Base-by-base conservation (phyloP, 2,113 vertebrate species). In the Pelecanoides urinatrix region DNA sequence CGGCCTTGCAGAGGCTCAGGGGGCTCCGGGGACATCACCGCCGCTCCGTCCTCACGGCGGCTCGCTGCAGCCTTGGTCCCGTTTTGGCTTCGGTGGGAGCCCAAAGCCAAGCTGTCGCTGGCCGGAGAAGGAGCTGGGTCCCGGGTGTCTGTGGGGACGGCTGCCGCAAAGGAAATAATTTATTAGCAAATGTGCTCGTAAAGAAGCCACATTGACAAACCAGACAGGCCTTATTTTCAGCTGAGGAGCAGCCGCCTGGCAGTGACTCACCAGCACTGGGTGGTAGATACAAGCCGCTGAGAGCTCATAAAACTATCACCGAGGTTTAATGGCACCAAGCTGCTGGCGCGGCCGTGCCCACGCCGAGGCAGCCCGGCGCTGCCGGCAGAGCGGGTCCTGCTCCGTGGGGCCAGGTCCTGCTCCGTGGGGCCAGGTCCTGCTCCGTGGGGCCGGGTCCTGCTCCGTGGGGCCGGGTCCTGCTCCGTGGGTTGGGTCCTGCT, bases 41-140 rank as follows among this genome's bases (percentile, higher is more conserved):
- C 17, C 8, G 50, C 65, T 11, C 49, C 11, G 2, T 10, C 32
- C 3, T 5, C 7, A 1, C 2, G 2, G 11, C 6, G 0, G 4
- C 7, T 27, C 42, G 0, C 34, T 9, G 22, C 45, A 9, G 42
- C 23, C 58, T 8, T 5, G 56, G 36, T 18, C 49, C 34, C 20
- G 1, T 8, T 10, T 17, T 13, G 44, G 1, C n/a, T 47, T 13
- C 0, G 13, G 19, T 38, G 40, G 66, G 36, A 89, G 40, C 65
- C 42, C 63, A 7, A 5, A 44, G 76, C 76, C 42, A 9, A 13
- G n/a, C 40, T 16, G 61, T 21, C 2, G 26, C 52, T 76, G 63
- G 45, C 12, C 0, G 27, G 17, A 59, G 70, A 11, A 32, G 36
- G 49, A 56, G n/a, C 23, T 10, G n/a, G 32, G 34, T 18, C 36